Base-by-base conservation (phyloP, 2,888 invertebrate species). In the Ceriagrion tenellum region DNA sequence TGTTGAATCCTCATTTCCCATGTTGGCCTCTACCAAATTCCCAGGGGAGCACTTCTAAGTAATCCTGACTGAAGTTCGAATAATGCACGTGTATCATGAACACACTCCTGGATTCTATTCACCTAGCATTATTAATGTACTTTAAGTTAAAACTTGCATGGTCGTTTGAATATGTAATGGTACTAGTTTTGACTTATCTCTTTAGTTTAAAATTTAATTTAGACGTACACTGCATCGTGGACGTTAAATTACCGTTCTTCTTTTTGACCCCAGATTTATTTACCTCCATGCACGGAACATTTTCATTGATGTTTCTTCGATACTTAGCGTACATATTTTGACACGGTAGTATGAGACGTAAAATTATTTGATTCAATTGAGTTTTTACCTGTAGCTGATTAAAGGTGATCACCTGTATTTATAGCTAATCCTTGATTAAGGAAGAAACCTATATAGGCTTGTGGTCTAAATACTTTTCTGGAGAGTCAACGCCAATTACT, bases 91-190 rank as follows among this genome's bases (percentile, higher is more conserved):
- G 23, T 74, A 30, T 13, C 23, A 30, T 74, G 30, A 30, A 74
- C 74, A 12, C 16, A 30, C 30, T 74, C 30, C 30, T 74, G 10
- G 23, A 1, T 30, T 12, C n/a, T 30, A 0, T 74, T 74, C 74
- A n/a, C 30, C 30, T 16, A 30, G 74, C n/a, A n/a, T n/a, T n/a
- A n/a, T n/a, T 0, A 8, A n/a, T n/a, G n/a, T 74, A 74, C 30
- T 74, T 74, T 74, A 74, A 74, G 74, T 74, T 74, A 13, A n/a
- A 74, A 30, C n/a, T 30, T 74, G 74, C 74, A 74, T 74, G 74
- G 74, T 74, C 30, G 74, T 74, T 74, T n/a, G 30, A 13, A 74
- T 4, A 30, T 30, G 10, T 30, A 74, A 4, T 74, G 30, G 74
- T 74, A 74, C 30, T n/a, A 12, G 12, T 23, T n/a, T 74, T 74